Base-by-base conservation (phyloP, 2,888 invertebrate genomes). In the Anthoptus insignis region DNA sequence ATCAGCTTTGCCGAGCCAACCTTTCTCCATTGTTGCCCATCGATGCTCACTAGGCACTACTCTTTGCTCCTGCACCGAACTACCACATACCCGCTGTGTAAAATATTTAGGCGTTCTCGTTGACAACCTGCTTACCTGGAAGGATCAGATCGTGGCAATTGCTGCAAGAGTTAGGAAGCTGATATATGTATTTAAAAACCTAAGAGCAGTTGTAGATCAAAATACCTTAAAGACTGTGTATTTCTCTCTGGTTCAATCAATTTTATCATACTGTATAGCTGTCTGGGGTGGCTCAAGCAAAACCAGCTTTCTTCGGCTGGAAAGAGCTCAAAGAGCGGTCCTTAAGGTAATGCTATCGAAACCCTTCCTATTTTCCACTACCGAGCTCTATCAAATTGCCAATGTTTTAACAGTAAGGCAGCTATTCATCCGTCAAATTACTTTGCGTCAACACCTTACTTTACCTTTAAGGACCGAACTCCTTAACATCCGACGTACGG, bases 111-210 rank as follows among this genome's bases (percentile, higher is more conserved):
- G 53, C 13, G 34, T 53, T 27, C 34, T 13, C 16, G 6, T 53
- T 7, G 53, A 53, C 34, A 3, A 7, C 1, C 6, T 34, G 2
- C 19, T 53, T 32, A 19, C 32, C n/a, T 53, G 34, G 53, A 53
- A 6, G 14, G 32, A 32, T 6, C 53, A 53, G n/a, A 27, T 53
- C 8, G 53, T 34, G 11, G 4, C 2, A 24, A 22, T 22, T 24
- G 16, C 24, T 2, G 8, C 14, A 16, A 53, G 54, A 24, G 5
- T 54, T 24, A 47, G 68, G 32, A 65, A 58, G 59, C 29, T 65
- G n/a, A 57, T 47, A 24, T 69, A 50, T 65, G 64, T 68, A 45
- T 67, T 68, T 50, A 53, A 70, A 66, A 68, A 63, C 59, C 21
- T 54, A 56, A 22, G 65, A 14, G 52, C 54, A 21, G 14, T 65